These are phyloP conservation scores for Hapalemur alaotrensis DNA, from an alignment of 2,797 vertebrate genomes.

Conservation along the genomic window DNA sequence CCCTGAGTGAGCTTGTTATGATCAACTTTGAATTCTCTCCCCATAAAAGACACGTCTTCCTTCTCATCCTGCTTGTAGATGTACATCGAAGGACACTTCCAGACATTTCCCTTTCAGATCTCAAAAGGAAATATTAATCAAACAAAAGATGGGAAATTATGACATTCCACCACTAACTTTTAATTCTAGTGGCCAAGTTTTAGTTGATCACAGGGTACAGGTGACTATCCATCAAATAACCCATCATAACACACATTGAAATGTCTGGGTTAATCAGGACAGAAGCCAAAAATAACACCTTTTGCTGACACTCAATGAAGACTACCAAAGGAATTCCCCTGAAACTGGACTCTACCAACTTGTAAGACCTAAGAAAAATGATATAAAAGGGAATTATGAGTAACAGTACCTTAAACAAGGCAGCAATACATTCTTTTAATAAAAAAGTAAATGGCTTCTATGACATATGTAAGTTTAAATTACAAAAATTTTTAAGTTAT, in stretches of 20 bases:
- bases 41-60: conserved; percentile 69
- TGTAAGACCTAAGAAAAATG: conserved; percentile 50
- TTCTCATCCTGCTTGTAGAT: conserved; percentile 67
- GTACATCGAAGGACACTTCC: conserved; percentile 77
- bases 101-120: conserved; percentile 83
- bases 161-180: conserved; percentile 84
- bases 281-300: conserved; percentile 89
- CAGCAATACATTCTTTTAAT: background rate
- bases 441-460: conserved; percentile 4
- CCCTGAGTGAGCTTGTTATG: background rate
- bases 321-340: conserved; percentile 84
- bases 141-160: conserved; percentile 88
- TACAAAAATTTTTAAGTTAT: background rate
- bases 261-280: conserved; percentile 87
- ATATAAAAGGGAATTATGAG: conserved; percentile 71
- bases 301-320: conserved; percentile 80
- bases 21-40: conserved; percentile 61
- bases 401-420: conserved; percentile 40
- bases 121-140: conserved; percentile 88
- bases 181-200: conserved; percentile 79
- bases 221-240: conserved; percentile 89
- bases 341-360: conserved; percentile 74
- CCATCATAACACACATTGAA: conserved; percentile 88
- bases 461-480: background rate
- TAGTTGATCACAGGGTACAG: conserved; percentile 85